Percentiles rank a stretch among this genome's conserved stretches.
phyloP scores from a whole-genome alignment of 2,888 invertebrate genomes.

The Drosophila meridiana region DNA sequence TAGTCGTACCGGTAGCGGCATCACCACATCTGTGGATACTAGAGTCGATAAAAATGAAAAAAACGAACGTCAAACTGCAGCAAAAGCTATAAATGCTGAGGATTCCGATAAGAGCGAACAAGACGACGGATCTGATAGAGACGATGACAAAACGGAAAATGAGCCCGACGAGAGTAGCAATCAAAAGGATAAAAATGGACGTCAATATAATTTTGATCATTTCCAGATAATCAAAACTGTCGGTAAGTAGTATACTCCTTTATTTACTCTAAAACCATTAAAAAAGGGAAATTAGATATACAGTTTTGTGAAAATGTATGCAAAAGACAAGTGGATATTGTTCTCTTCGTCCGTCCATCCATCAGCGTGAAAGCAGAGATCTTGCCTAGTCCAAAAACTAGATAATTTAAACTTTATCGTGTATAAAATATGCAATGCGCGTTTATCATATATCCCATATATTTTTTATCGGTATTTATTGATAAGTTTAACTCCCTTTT shows the following conservation, averaged over 20 bases:
- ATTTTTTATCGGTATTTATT: too few species aligned
- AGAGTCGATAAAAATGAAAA: slow-evolving; percentile 58
- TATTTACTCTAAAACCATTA: too few species aligned
- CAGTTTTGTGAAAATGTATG: too few species aligned
- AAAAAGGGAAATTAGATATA: too few species aligned
- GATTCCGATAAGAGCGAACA: slow-evolving; percentile 76
- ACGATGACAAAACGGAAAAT: slow-evolving; percentile 81
- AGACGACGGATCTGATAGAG: slow-evolving; percentile 81
- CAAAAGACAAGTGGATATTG: too few species aligned
- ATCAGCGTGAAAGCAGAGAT: too few species aligned
- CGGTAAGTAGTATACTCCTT: slow-evolving; percentile 88
- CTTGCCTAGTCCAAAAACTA: too few species aligned
- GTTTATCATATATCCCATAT: too few species aligned
- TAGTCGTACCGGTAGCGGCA: slow-evolving; percentile 47
- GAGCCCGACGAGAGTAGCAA: slow-evolving; percentile 85
- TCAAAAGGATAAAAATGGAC: slow-evolving; percentile 81
- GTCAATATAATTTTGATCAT: slow-evolving; percentile 91
- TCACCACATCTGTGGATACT: slow-evolving; percentile 54
- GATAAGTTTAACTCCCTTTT: too few species aligned
- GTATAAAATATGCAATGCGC: too few species aligned
- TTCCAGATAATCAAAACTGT: slow-evolving; percentile 95
- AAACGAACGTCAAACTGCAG: slow-evolving; percentile 65
- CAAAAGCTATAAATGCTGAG: slow-evolving; percentile 68
- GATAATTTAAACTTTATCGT: too few species aligned
- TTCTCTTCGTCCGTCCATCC: too few species aligned